Percentiles rank a stretch among this genome's conserved stretches.
Conservation (phyloP, 2,888 invertebrate genomes). For the Laothoe populi region DNA sequence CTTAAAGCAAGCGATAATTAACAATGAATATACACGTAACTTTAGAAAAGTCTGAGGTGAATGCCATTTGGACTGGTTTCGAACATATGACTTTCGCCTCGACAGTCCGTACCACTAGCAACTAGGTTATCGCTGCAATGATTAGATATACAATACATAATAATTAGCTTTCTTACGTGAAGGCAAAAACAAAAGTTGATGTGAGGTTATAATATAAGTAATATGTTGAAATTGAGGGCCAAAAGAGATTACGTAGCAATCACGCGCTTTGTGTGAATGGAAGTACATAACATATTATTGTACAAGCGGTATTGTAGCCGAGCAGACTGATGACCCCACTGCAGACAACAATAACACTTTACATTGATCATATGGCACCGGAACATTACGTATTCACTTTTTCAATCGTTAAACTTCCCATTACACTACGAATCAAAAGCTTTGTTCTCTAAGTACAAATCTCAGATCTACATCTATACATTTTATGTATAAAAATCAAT, state of each 20-base stretch:
- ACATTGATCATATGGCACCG: constrained; percentile 47
- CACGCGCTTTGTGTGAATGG: constrained; percentile 57
- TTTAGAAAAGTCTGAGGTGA: no score
- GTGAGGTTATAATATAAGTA: constrained; percentile 13
- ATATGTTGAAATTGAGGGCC: constrained; percentile 25
- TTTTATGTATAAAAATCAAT: no score
- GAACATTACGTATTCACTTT: constrained; percentile 23
- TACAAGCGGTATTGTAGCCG: constrained; percentile 58
- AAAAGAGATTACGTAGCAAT: constrained; percentile 37
- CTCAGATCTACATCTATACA: no score
- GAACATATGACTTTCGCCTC: no score
- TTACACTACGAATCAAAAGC: background rate
- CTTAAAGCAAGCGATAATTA: no score
- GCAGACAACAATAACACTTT: constrained; percentile 59
- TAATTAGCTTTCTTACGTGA: background rate
- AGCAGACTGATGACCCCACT: constrained; percentile 65
- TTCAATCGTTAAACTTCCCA: constrained; percentile 9
- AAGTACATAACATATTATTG: constrained; percentile 46
- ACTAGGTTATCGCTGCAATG: background rate
- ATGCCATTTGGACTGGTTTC: no score
- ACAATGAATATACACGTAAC: no score
- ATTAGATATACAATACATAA: background rate
- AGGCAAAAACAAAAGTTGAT: background rate
- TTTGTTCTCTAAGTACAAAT: background rate
- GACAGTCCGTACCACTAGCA: no score